Base-by-base conservation (phyloP, 2,888 invertebrate species). In the Deilephila elpenor region DNA sequence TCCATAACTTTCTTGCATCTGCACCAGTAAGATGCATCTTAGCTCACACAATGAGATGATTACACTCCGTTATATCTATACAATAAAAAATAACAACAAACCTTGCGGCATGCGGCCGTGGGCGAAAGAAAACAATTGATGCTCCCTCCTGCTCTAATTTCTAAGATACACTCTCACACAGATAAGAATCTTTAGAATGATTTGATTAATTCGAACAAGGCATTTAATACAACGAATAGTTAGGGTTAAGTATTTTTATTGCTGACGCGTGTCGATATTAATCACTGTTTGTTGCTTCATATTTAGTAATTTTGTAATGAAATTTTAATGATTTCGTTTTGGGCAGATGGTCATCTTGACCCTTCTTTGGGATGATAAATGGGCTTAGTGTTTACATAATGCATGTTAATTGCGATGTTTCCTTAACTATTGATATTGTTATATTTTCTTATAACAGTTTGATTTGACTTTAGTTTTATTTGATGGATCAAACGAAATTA, bases 41-140 rank as follows among this genome's bases (percentile, higher is more conserved):
- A 89, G 89, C 90, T 89, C 91, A 93, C 91, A 94, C 93, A 94
- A 94, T 93, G 88, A 93, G 91, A 93, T 93, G 93, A 94, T 94
- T 94, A 93, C 93, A 93, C 93, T 93, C 93, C 93, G 92, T 91
- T 93, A 93, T 93, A 91, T 86, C 90, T 91, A 92, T 89, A 85
- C 81, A 80, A 87, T 86, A 89, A 90, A 91, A 92, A 91, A 90
- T 86, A 89, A 89, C 86, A 88, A 88, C 88, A 88, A 80, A 85
- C 86, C 82, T 51, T 51, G 78, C 80, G 90, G 89, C 86, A 89
- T 89, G 84, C 87, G 88, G 77, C 83, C 87, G 94, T 94, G 93
- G 94, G 94, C 93, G 94, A 93, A 88, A 86, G 90, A 93, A 94
- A 94, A 94, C 94, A 94, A 94, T 93, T 82, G 88, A 88, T 89